phyloP scores from a whole-genome alignment of 92 coral and sea anemone genomes.

The Parazoanthus atlanticus region DNA sequence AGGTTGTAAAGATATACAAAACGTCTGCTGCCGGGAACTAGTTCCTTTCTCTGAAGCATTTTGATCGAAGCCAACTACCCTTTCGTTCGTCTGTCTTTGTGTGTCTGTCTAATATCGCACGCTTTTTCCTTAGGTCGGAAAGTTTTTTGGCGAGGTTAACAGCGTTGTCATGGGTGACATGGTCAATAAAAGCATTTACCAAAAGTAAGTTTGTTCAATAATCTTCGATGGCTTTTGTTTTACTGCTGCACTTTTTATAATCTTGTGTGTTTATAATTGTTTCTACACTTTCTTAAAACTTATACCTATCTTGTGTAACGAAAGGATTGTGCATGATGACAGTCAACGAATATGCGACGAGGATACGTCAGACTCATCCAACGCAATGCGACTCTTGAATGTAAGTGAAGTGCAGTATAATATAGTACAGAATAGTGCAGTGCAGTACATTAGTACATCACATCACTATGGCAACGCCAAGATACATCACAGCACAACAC shows the following conservation, averaged over 20 bases:
- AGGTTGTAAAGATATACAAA: too few species aligned
- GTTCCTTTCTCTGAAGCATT: too few species aligned
- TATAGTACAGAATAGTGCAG: too few species aligned
- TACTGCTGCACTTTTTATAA: neutral
- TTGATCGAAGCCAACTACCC: neutral
- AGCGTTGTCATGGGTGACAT: slow-evolving; percentile 69
- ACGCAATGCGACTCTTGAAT: slow-evolving; percentile 82
- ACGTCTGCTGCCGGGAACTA: too few species aligned
- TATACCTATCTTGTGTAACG: neutral
- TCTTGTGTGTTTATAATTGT: neutral
- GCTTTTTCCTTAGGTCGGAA: slow-evolving; percentile 71
- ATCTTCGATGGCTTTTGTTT: neutral
- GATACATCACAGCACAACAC: too few species aligned
- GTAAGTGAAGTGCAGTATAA: slow-evolving; percentile 52
- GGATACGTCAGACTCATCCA: slow-evolving; percentile 47
- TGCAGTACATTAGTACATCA: too few species aligned
- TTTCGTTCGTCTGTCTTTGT: neutral
- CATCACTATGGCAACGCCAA: too few species aligned
- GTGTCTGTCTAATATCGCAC: neutral
- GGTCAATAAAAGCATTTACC: slow-evolving; percentile 45
- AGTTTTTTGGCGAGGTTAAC: slow-evolving; percentile 68
- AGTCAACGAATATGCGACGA: slow-evolving; percentile 71
- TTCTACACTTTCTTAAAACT: slow-evolving; percentile 51
- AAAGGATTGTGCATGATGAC: slow-evolving; percentile 45
- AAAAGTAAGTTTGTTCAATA: slow-evolving; percentile 49